Base-by-base conservation (phyloP, 2,113 vertebrate genomes). In the Nibea coibor region DNA sequence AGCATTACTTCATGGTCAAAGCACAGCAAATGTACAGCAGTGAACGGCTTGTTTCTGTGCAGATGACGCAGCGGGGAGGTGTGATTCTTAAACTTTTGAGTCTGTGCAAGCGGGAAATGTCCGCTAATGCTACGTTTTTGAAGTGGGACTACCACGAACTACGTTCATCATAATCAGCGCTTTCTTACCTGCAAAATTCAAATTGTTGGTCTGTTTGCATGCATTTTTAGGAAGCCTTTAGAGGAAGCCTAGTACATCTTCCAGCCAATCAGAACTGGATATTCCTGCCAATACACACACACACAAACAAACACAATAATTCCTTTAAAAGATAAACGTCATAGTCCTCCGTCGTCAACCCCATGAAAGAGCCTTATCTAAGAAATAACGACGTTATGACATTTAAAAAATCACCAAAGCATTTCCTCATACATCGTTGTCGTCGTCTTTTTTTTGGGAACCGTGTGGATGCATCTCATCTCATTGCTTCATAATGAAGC, bases 371-470 rank as follows among this genome's bases (percentile, higher is more conserved):
- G 22, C 80, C 45, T 75, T 42, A 53, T 89, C 72, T 45, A 10
- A 50, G 65, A 71, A 85, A 62, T 69, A 87, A 82, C 76, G 70
- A 84, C n/a, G 14, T 59, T 51, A 17, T 91, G 86, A 87, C 93
- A 94, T 94, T 94, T 91, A 73, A 89, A 91, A 88, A 63, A 74
- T 59, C 75, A 61, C 22, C 50, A 54, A 61, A 73, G 43, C 63
- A 59, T 78, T 68, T 75, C 58, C 57, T 66, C 75, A 50, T 47
- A 58, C 43, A 24, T n/a, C 42, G 82, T 69, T 69, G 20, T 91
- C 72, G 76, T 88, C 80, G n/a, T 26, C 68, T 39, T 9, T 39
- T 39, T 39, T 8, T 5, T 5, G 31, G 56, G 59, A 82, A 79
- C 78, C 53, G 54, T 80, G 81, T 59, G 31, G 51, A 14, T 47